phyloP scores from a whole-genome alignment of 92 coral and sea anemone genomes.

The Actinernus sp. region DNA sequence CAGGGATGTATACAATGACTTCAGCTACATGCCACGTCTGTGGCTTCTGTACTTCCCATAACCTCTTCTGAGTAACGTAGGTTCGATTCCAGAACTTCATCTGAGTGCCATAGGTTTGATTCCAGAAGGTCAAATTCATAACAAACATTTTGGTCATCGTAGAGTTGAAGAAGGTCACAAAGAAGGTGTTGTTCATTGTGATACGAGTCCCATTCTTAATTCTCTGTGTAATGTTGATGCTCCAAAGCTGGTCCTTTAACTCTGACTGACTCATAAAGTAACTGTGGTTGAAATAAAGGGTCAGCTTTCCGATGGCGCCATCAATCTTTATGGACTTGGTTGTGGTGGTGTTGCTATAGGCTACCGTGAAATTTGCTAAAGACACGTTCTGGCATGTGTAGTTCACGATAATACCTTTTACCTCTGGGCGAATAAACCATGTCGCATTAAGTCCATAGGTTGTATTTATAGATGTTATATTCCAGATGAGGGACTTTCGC shows the following conservation, averaged over 20 bases:
- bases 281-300: constrained; percentile 63
- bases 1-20: constrained; percentile 35
- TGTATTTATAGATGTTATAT: constrained; percentile 52
- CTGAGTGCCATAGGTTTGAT: constrained; percentile 57
- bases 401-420: constrained; percentile 50
- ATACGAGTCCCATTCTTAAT: constrained; percentile 46
- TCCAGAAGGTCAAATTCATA: constrained; percentile 49
- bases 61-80: too few species aligned
- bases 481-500: constrained; percentile 53
- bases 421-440: constrained; percentile 48
- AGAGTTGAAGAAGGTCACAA: constrained; percentile 48
- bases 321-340: constrained; percentile 39
- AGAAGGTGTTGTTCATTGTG: constrained; percentile 37
- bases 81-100: too few species aligned
- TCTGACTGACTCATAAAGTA: constrained; percentile 23
- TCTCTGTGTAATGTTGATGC: constrained; percentile 59
- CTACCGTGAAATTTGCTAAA: constrained; percentile 51
- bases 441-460: constrained; percentile 59
- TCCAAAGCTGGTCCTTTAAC: constrained; percentile 30
- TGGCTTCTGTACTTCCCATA: too few species aligned
- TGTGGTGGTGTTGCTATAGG: constrained; percentile 50
- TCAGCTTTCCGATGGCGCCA: constrained; percentile 59
- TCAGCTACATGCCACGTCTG: constrained; percentile 34
- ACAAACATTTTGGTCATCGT: constrained; percentile 46
- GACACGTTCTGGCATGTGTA: constrained; percentile 61